A percentile compares a stretch with the other conserved stretches of the same genome.
These are phyloP conservation scores for Mugil cephalus DNA, from an alignment of 2,113 vertebrate genomes.

Conservation along the genomic window DNA sequence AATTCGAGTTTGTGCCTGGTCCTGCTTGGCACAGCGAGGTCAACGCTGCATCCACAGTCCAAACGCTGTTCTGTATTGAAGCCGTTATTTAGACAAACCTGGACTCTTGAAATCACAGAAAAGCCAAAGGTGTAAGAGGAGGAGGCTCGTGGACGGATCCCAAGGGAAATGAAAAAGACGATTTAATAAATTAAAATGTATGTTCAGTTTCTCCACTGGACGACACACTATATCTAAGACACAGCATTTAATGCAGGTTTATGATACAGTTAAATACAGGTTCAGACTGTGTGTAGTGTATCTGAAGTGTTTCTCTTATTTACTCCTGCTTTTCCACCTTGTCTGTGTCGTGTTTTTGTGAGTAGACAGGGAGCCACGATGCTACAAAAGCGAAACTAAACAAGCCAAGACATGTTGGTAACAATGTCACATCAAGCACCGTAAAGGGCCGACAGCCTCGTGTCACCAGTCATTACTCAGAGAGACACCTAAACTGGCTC, in stretches of 20 bases:
- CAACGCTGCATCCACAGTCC: slow-evolving; percentile 11
- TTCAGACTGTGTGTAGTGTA: too few relatives aligned
- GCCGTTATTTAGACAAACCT: background rate
- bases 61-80: slow-evolving; percentile 5
- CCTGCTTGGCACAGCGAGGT: slow-evolving; percentile 41
- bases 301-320: too few relatives aligned
- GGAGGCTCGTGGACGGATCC: background rate
- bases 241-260: too few relatives aligned
- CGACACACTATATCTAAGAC: too few relatives aligned
- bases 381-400: slow-evolving; percentile 4
- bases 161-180: too few relatives aligned
- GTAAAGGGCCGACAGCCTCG: background rate
- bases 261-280: too few relatives aligned
- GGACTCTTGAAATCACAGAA: background rate
- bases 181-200: too few relatives aligned
- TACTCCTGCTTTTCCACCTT: too few relatives aligned
- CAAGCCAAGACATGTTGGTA: background rate
- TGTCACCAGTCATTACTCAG: slow-evolving; percentile 20
- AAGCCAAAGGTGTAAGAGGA: background rate
- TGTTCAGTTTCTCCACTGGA: too few relatives aligned
- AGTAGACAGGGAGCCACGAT: background rate
- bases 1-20: slow-evolving; percentile 23
- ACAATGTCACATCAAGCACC: background rate
- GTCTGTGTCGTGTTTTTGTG: too few relatives aligned
- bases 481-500: background rate